Conservation (phyloP, 1,140 invertebrate genomes). For the Mycetomoellerius zeteki region DNA sequence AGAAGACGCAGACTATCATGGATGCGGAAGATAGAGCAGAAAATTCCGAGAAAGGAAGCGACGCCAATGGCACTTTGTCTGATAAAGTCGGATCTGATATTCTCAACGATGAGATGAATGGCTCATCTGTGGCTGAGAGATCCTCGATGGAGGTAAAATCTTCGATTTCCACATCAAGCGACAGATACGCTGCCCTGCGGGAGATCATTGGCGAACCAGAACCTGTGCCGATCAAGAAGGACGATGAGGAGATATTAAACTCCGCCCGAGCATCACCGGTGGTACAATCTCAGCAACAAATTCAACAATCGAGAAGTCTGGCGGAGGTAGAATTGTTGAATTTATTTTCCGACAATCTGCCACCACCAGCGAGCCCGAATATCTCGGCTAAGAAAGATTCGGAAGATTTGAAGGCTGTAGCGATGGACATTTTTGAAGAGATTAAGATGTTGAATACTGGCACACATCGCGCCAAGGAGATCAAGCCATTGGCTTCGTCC, state of each 20-base stretch:
- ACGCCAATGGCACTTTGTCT: constrained; percentile 48
- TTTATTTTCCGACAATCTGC: constrained; percentile 81
- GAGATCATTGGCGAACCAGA: constrained; percentile 84
- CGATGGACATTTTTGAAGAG: constrained; percentile 84
- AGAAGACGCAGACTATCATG: constrained; percentile 34
- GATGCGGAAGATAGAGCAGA: constrained; percentile 51
- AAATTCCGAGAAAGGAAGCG: constrained; percentile 58
- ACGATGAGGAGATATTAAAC: constrained; percentile 64
- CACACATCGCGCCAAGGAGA: constrained; percentile 57
- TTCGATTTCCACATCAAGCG: constrained; percentile 80
- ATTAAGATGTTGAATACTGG: constrained; percentile 83
- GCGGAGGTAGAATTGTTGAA: constrained; percentile 82
- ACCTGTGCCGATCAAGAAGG: constrained; percentile 57
- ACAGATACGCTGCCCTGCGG: constrained; percentile 83
- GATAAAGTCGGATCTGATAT: constrained; percentile 62
- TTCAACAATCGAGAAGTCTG: constrained; percentile 59
- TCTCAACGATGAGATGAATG: constrained; percentile 73
- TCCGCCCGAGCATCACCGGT: constrained; percentile 62
- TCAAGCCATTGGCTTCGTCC: constrained; percentile 61
- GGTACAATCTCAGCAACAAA: constrained; percentile 42
- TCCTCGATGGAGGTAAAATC: constrained; percentile 77
- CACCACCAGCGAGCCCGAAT: constrained; percentile 70
- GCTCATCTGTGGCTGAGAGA: constrained; percentile 69
- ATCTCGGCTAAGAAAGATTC: constrained; percentile 75
- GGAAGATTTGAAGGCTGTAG: constrained; percentile 74